These are phyloP conservation scores for Meleagris gallopavo DNA, from an alignment of 2,113 vertebrate genomes.

Conservation along the genomic window DNA sequence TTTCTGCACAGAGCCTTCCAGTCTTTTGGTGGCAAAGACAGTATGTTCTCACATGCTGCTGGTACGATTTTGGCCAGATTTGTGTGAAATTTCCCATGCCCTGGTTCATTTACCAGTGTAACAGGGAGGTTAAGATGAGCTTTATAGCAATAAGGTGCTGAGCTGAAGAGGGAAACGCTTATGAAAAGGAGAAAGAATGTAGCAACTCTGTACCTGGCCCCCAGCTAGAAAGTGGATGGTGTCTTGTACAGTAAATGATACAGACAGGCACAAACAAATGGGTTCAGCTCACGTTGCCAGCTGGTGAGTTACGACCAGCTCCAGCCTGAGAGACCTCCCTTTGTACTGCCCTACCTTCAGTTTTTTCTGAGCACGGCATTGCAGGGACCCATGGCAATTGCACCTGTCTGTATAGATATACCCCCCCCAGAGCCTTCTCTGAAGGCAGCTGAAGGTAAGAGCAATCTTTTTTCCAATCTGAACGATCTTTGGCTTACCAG, in stretches of 20 bases:
- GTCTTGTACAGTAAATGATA: rapidly evolving
- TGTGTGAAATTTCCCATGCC: not conserved
- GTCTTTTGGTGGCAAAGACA: not conserved
- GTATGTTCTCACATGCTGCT: rapidly evolving
- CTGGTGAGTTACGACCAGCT: not conserved
- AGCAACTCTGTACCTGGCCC: not conserved
- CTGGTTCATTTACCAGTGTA: not conserved
- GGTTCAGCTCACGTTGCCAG: not conserved
- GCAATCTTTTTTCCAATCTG: not conserved
- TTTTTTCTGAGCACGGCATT: not conserved
- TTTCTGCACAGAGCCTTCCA: not conserved
- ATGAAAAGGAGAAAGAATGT: not conserved
- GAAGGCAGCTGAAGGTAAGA: not conserved
- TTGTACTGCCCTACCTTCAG: not conserved
- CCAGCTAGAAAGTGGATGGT: not conserved
- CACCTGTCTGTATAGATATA: not conserved
- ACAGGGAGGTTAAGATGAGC: not conserved
- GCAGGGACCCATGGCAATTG: not conserved
- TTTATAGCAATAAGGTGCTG: not conserved
- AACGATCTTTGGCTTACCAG: not conserved
- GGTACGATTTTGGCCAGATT: not conserved
- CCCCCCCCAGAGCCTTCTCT: not conserved
- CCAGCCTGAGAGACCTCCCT: not conserved
- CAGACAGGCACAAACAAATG: not conserved
- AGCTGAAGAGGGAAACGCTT: not conserved